Evolutionary conservation across 1,140 invertebrate genomes (phyloP).

Genomic region (Cotesia glomerata): DNA sequence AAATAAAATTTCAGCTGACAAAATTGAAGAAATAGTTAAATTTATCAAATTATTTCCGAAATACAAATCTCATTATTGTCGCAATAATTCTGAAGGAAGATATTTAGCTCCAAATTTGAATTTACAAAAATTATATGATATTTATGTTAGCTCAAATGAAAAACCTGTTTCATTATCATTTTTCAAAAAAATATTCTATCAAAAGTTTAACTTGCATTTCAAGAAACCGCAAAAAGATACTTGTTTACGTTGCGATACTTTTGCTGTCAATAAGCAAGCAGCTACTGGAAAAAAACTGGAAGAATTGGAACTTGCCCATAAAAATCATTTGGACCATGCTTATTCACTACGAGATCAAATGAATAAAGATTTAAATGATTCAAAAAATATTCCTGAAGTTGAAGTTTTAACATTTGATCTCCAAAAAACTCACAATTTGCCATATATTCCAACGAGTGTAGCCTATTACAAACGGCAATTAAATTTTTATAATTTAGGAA

Average conservation of each 20-base stretch:
- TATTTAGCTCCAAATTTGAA: background rate
- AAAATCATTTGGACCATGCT: background rate
- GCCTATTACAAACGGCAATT: slow-evolving; percentile 39
- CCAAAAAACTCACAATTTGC: background rate
- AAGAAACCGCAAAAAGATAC: background rate
- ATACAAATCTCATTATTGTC: background rate
- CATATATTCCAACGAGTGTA: background rate
- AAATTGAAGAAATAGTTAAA: background rate
- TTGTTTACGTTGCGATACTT: background rate
- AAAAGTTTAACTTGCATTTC: background rate
- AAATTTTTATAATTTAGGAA: slow-evolving; percentile 38
- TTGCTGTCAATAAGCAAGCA: background rate
- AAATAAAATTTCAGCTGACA: background rate
- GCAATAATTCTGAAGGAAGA: background rate
- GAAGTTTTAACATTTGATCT: background rate
- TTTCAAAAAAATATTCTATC: background rate
- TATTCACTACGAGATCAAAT: background rate
- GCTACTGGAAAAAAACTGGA: background rate
- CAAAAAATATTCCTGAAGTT: background rate
- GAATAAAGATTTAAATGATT: background rate
- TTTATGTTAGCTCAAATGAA: background rate
- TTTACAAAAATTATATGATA: background rate
- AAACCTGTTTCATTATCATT: background rate
- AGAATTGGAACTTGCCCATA: background rate
- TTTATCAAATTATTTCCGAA: background rate